Base-by-base conservation (phyloP, 2,888 invertebrate genomes). In the Nebria salina region DNA sequence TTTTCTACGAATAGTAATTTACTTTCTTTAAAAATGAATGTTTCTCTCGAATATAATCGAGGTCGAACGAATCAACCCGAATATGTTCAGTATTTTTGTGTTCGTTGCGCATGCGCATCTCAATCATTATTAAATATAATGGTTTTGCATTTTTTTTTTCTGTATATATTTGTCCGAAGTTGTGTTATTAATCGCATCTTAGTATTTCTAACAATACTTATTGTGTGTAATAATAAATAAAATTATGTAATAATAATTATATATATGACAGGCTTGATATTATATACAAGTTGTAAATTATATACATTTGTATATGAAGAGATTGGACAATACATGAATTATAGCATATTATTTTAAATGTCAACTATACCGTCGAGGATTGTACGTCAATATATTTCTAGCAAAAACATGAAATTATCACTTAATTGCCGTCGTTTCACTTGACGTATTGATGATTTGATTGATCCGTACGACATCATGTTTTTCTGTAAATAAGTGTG, bases 271-370 rank as follows among this genome's bases (percentile, higher is more conserved):
- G 54, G 54, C 8, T 13, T 54, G 54, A 13, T 54, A 54, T 54
- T 54, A 54, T 54, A 13, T 54, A 54, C 54, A 54, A 54, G 54
- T 54, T 11, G 54, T 54, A 54, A 54, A 54, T 54, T 54, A 54
- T 54, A 54, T 8, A 54, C 54, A 54, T 54, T 54, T 54, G 54
- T 54, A 54, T 54, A 54, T 54, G 54, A 54, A 7, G 54, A 54
- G 54, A 54, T 54, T 54, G 8, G 54, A 54, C 54, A 54, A 54
- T 54, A 54, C 54, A 54, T 54, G 54, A 54, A 54, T 54, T 11
- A 54, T 54, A 54, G 54, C 54, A 7, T 54, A 54, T 68, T 68
- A 68, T 68, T 26, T 68, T 68, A 68, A 68, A 68, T 68, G 68
- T 68, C 68, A 68, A 68, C 68, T 68, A 11, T 15, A 26, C 13